Base-by-base conservation (phyloP, 2,113 vertebrate genomes). In the Vanacampus margaritifer region DNA sequence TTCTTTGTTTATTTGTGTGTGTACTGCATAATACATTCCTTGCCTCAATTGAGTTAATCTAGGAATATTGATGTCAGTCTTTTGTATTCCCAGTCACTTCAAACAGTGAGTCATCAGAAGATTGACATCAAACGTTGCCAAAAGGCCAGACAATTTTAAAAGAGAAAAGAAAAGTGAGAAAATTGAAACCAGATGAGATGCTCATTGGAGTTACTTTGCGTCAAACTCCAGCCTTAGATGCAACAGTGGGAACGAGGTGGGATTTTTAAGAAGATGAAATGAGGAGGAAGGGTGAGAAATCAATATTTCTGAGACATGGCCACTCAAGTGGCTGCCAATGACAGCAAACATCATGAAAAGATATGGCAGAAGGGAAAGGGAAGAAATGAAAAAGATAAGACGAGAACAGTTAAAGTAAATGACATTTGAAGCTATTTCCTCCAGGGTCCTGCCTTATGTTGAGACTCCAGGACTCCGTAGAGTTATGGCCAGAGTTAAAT, bases 311-410 rank as follows among this genome's bases (percentile, higher is more conserved):
- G 66, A 83, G 72, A 86, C 68, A 74, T 73, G 85, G 80, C 88
- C 88, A 89, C 88, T 91, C 88, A 87, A 89, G 84, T 89, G 79
- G 80, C 83, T 81, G 81, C 88, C 86, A 88, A 85, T 92, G 90
- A 90, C 89, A 88, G 89, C 88, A 91, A 90, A 90, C 89, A 92
- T 92, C 91, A 90, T 91, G 87, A 92, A 90, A 91, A 91, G 90
- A 91, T 91, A 91, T 88, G 86, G 85, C 84, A 86, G 89, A 85
- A 87, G 87, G 81, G 87, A 86, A 79, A 79, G 73, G 79, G 71
- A 83, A 90, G 86, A 90, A 92, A 90, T 89, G 90, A 91, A 89
- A 91, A 89, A 90, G 91, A 92, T 91, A 92, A 92, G 89, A 88
- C 78, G 84, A 90, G 88, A 92, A 91, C 89, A 88, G 90, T 91